Evolutionary conservation across 2,888 invertebrate genomes (phyloP), one percentile per base, ranked within the genome.

Genomic region (Homarus gammarus): DNA sequence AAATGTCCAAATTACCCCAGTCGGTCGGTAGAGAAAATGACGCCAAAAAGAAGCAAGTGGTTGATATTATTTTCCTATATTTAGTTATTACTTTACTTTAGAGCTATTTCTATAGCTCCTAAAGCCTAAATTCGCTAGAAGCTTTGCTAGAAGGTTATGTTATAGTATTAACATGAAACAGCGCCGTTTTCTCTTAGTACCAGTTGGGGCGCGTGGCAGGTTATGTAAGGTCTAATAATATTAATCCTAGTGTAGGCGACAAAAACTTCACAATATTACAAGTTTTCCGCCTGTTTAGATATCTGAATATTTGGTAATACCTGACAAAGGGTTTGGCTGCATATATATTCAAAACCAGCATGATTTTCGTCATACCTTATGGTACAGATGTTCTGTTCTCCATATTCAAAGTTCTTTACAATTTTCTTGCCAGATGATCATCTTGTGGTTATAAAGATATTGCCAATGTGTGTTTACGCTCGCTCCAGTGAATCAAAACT

Each of bases 1-100:
- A 73, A 73, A 27, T 27, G 36, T n/a, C 38, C 22, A 18, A 73
- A 38, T 56, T 40, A 18, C 36, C 73, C 73, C 73, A 73, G 22
- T 38, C 38, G 38, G 36, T 73, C 73, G 18, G 36, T 18, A 27
- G 73, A 73, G 73, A 73, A 73, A 73, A 73, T 73, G 73, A 73
- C 73, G 73, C 73, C 73, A 70, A 38, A 27, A 22, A 38, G 38
- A 40, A 40, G 38, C 40, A 22, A 22, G 22, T 38, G 36, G 22
- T 1, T 18, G 15, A 10, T 18, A 73, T 38, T 27, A 70, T 18
- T 40, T n/a, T 73, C 2, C 38, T 40, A 38, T 38, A 73, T 38
- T 38, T 22, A 15, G 36, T 38, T 38, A 38, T 22, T 56, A 12
- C 15, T 38, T 10, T 22, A 27, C 3, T 73, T n/a, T 73, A 38